These are phyloP conservation scores for Oscheius sp. DNA, from an alignment of 2,888 invertebrate species.

Conservation along the genomic window DNA sequence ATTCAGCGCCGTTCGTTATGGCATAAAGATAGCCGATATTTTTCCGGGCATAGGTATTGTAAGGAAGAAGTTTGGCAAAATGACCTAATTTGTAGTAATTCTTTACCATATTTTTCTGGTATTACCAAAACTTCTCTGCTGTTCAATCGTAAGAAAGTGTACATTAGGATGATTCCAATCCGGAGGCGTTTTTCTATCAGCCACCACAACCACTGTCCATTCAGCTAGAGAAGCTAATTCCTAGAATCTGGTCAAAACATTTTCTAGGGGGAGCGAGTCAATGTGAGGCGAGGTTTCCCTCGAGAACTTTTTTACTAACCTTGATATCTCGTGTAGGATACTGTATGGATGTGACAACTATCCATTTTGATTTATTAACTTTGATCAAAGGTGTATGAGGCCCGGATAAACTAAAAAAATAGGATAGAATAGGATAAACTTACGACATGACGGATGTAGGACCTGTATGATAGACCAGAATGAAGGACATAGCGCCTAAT, in stretches of 20 bases:
- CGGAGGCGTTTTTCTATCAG: slow-evolving; percentile 42
- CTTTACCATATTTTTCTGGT: too few relatives aligned
- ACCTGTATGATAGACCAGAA: too few relatives aligned
- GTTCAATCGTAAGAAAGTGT: slow-evolving; percentile 40
- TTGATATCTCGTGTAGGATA: slow-evolving; percentile 33
- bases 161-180: slow-evolving; percentile 40
- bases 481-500: too few relatives aligned
- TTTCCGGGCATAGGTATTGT: slow-evolving; percentile 37
- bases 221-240: slow-evolving; percentile 32
- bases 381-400: too few relatives aligned
- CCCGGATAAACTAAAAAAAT: too few relatives aligned
- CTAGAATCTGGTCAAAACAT: slow-evolving; percentile 30
- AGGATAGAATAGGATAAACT: too few relatives aligned
- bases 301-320: slow-evolving; percentile 16
- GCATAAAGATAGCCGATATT: slow-evolving; percentile 46
- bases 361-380: slow-evolving; percentile 20
- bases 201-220: slow-evolving; percentile 48
- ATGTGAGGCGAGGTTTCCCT: too few relatives aligned
- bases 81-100: too few relatives aligned
- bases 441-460: too few relatives aligned
- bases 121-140: background rate
- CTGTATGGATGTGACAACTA: slow-evolving; percentile 32
- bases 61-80: slow-evolving; percentile 6
- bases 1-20: slow-evolving; percentile 41
- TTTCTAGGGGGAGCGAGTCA: background rate